Evolutionary conservation across 1,140 invertebrate genomes (phyloP).

Genomic region (Psix sp.): DNA sequence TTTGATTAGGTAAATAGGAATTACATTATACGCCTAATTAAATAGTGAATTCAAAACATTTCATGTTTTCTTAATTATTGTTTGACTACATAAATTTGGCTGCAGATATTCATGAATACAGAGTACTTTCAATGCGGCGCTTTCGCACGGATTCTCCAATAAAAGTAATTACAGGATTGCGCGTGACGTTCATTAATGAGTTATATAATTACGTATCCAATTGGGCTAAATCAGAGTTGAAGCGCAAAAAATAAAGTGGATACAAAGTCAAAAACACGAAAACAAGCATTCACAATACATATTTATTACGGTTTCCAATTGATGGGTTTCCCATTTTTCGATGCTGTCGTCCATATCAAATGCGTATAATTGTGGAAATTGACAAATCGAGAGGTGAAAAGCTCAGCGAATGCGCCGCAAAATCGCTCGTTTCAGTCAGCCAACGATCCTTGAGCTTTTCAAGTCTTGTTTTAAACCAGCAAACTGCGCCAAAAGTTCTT

Average conservation of each 20-base stretch:
- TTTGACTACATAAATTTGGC: constrained; percentile 22
- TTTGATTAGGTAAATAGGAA: no score
- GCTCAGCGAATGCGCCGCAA: constrained; percentile 25
- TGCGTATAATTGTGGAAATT: constrained; percentile 16
- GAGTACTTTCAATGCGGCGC: constrained; percentile 4
- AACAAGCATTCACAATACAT: background rate
- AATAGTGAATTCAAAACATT: constrained; percentile 12
- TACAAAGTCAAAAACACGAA: constrained; percentile 8
- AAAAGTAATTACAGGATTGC: constrained; percentile 40
- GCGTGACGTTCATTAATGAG: constrained; percentile 42
- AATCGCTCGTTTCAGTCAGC: constrained; percentile 23
- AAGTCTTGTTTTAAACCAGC: constrained; percentile 32
- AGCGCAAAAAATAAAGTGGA: constrained; percentile 14
- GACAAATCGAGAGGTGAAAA: constrained; percentile 6
- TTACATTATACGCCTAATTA: no score
- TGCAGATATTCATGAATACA: constrained; percentile 17
- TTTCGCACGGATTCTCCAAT: constrained; percentile 22
- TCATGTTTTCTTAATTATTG: constrained; percentile 16
- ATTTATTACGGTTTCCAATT: no score
- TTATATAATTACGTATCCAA: constrained; percentile 33
- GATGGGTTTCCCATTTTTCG: no score
- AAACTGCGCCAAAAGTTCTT: constrained; percentile 41
- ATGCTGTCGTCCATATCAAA: background rate
- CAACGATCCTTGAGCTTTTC: constrained; percentile 12
- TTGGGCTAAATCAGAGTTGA: constrained; percentile 19